These are phyloP conservation scores for Ammospiza maritima DNA, from an alignment of 2,797 vertebrate species.

Conservation along the genomic window DNA sequence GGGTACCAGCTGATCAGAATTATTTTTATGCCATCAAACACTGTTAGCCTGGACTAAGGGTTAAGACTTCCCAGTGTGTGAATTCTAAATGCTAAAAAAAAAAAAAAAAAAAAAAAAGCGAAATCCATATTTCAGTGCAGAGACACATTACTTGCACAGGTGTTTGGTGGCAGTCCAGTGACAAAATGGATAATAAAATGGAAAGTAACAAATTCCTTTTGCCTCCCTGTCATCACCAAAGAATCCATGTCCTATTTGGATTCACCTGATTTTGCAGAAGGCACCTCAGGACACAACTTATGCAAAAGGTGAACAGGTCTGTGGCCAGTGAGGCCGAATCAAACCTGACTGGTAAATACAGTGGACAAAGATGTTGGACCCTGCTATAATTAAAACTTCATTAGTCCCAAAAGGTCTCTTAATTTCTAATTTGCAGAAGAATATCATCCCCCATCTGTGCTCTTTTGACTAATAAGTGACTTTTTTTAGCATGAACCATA, in stretches of 20 bases:
- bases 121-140: not conserved
- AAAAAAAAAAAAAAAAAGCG: not conserved
- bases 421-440: conserved; percentile 10
- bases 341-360: not conserved
- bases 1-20: not conserved
- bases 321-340: not conserved
- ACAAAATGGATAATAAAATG: not conserved
- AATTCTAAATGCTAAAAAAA: not conserved
- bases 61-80: not conserved
- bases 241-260: not conserved
- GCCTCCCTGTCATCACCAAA: not conserved
- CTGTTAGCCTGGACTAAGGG: not conserved
- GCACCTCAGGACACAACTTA: not conserved
- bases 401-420: not conserved
- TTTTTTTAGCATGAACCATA: not conserved
- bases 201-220: not conserved
- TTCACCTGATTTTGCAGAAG: not conserved
- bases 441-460: not conserved
- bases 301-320: not conserved
- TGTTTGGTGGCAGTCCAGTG: not conserved
- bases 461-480: not conserved
- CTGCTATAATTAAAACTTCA: conserved; percentile 10
- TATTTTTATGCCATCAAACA: not conserved
- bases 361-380: not conserved
- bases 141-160: not conserved